These are phyloP conservation scores for Vidua macroura DNA, from an alignment of 2,113 vertebrate genomes.

Conservation along the genomic window DNA sequence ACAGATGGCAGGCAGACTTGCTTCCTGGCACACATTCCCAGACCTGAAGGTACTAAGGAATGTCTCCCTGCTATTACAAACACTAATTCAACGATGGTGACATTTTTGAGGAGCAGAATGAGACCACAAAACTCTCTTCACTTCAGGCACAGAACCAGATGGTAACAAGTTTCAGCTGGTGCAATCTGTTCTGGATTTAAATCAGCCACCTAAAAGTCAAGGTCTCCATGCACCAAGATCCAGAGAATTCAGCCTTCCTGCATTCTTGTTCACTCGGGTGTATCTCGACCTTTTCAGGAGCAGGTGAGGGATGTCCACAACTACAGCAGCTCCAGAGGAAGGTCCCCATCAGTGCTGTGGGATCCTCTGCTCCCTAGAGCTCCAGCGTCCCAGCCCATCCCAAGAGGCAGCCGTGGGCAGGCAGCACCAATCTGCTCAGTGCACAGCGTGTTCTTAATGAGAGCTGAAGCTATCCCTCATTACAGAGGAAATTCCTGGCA, in stretches of 20 bases:
- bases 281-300: fast-evolving
- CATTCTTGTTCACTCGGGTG: not conserved
- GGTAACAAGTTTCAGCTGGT: constrained; percentile 21
- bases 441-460: not conserved
- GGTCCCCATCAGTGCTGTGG: not conserved
- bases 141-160: constrained; percentile 39
- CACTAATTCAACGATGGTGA: not conserved
- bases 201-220: not conserved
- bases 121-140: constrained; percentile 54
- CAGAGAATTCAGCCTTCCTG: not conserved
- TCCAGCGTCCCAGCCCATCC: not conserved
- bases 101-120: constrained; percentile 42
- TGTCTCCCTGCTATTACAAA: constrained; percentile 13
- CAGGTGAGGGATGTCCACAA: not conserved
- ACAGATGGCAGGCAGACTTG: constrained; percentile 33
- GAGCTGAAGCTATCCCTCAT: not conserved
- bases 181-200: constrained; percentile 13
- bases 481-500: not conserved
- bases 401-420: not conserved
- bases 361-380: not conserved
- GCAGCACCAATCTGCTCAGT: fast-evolving
- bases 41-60: not conserved
- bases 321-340: not conserved
- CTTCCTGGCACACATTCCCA: not conserved
- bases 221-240: not conserved